Evolutionary conservation across 2,797 vertebrate genomes (phyloP).

Genomic region (Adrianichthys oophorus): DNA sequence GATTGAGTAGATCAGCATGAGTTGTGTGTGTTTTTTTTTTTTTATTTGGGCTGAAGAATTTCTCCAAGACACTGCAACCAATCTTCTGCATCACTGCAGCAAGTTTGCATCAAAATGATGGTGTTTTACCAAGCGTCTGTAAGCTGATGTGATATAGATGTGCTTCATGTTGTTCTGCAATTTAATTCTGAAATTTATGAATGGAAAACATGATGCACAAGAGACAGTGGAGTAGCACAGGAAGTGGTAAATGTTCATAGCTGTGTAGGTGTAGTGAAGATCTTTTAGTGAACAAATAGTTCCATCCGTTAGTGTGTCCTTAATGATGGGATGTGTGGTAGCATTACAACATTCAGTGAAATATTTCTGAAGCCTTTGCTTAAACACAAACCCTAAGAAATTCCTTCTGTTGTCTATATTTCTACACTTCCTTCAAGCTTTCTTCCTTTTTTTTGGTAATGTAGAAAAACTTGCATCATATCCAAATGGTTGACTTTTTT

Average conservation of each 20-base stretch:
- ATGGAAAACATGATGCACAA: not conserved
- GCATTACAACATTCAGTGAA: slow-evolving; percentile 19
- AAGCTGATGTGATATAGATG: slow-evolving; percentile 22
- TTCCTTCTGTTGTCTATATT: slow-evolving; percentile 5
- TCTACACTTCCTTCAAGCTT: not conserved
- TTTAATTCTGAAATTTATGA: slow-evolving; percentile 16
- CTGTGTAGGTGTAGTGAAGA: slow-evolving; percentile 10
- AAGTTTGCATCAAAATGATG: slow-evolving; percentile 55
- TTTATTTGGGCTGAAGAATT: slow-evolving; percentile 1
- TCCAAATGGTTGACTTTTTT: not conserved
- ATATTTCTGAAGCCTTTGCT: slow-evolving; percentile 30
- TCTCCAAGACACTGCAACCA: slow-evolving; percentile 31
- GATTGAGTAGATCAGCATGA: slow-evolving; percentile 40
- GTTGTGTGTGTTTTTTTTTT: slow-evolving; percentile 1
- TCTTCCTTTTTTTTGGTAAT: too few relatives aligned
- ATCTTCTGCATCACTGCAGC: slow-evolving; percentile 44
- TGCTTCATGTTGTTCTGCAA: slow-evolving; percentile 11
- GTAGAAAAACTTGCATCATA: not conserved
- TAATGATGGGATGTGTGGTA: slow-evolving; percentile 13
- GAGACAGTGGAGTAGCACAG: slow-evolving; percentile 1
- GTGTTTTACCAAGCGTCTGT: slow-evolving; percentile 18
- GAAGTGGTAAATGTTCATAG: slow-evolving; percentile 15
- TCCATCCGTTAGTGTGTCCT: slow-evolving; percentile 29
- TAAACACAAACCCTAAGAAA: slow-evolving; percentile 23
- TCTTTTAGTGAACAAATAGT: slow-evolving; percentile 25